Conservation (phyloP, 2,113 vertebrate genomes). For the Corythoichthys haematopterus region DNA sequence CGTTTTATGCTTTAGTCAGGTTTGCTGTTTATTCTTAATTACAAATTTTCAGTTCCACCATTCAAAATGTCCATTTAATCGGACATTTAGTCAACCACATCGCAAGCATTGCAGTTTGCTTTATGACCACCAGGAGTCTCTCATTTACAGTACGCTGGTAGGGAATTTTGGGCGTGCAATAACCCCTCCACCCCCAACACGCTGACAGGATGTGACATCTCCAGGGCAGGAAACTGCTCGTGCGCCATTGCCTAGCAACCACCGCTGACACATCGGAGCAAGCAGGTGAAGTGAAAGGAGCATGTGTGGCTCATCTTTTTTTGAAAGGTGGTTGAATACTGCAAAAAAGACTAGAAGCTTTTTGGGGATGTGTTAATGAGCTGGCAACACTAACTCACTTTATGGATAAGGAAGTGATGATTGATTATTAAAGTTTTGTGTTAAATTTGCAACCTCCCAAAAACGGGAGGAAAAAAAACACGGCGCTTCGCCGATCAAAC, state of each 20-base stretch:
- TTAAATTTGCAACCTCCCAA: not conserved
- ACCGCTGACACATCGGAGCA: conserved; percentile 35
- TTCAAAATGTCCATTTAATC: too few relatives aligned
- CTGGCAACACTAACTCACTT: not conserved
- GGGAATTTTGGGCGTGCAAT: conserved; percentile 38
- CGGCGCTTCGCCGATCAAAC: conserved; percentile 26
- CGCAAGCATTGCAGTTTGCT: conserved; percentile 14
- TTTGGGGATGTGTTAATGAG: conserved; percentile 16
- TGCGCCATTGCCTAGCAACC: conserved; percentile 50
- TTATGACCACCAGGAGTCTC: conserved; percentile 55
- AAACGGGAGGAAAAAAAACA: conserved; percentile 12
- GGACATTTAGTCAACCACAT: not conserved
- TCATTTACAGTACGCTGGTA: not conserved
- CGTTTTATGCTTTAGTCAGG: too few relatives aligned
- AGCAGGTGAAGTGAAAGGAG: conserved; percentile 33
- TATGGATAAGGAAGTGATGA: conserved; percentile 11
- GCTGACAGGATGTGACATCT: conserved; percentile 67
- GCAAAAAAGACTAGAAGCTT: not conserved
- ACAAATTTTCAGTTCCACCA: too few relatives aligned
- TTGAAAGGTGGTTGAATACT: not conserved
- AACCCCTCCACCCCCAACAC: conserved; percentile 30
- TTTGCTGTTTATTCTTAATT: too few relatives aligned
- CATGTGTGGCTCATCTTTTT: too few relatives aligned
- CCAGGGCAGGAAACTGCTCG: conserved; percentile 40
- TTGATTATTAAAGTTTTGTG: conserved; percentile 4